Base-by-base conservation (phyloP, 1,140 invertebrate species). In the Anadara kagoshimensis region DNA sequence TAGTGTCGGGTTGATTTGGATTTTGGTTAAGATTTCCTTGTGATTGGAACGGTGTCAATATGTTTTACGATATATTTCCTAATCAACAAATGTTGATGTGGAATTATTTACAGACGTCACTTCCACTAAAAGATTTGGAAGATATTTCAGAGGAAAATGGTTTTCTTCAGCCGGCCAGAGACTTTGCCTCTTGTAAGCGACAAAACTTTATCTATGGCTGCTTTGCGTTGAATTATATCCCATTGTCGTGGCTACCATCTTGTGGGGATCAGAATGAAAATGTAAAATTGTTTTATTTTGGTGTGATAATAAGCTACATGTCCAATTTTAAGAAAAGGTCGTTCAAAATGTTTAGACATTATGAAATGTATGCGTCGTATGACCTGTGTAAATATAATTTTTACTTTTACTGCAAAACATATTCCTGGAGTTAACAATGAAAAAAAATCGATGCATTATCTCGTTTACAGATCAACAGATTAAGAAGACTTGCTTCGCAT, bases 321-420 rank as follows among this genome's bases (percentile, higher is more conserved):
- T 4, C 22, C 20, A 8, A 68, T 45, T 14, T 45, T 54, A 16
- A 58, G 10, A 36, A 45, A 56, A 64, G 61, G 66, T 8, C 2
- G 70, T n/a, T 68, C 70, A 8, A 74, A 74, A 66, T 63, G 22
- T 29, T 20, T 44, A 14, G 18, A 11, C 14, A 63, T 65, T 16
- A 77, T 79, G 78, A 36, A 62, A 45, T 8, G 74, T 11, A 54
- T 79, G 12, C 43, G 74, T 18, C 24, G 26, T 11, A 47, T 79
- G 0, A 72, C 59, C 22, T 20, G 70, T 53, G 59, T 45, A 20
- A 22, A 36, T 51, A 70, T 61, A 41, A 73, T n/a, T 51, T 64
- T 49, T 64, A 26, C 16, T 58, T 11, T 69, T 57, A 16, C 67
- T 51, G 36, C 24, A 53, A 14, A 62, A 36, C 69, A 76, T 65